Evolutionary conservation across 2,797 vertebrate species (phyloP).

Genomic region (Melanotaenia pygmaea): DNA sequence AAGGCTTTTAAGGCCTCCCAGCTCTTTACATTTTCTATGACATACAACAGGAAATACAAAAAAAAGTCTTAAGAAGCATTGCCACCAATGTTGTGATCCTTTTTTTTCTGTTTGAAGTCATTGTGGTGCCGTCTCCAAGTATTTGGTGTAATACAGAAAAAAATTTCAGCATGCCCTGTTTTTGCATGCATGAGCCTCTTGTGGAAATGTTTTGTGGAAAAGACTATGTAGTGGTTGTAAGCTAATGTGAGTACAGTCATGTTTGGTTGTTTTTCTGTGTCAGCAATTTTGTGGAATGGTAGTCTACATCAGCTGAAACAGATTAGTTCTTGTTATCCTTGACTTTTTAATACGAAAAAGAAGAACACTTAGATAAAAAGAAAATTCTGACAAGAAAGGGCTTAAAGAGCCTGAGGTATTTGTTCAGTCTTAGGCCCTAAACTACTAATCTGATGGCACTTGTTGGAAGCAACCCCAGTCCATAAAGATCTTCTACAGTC

Average conservation of each 20-base stretch:
- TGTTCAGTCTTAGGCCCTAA: too few relatives aligned
- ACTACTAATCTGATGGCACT: too few relatives aligned
- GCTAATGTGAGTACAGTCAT: neutral
- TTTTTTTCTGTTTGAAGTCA: conserved; percentile 2
- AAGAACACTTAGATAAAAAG: too few relatives aligned
- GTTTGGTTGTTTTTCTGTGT: neutral
- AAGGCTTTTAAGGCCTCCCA: conserved; percentile 44
- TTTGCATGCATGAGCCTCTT: neutral
- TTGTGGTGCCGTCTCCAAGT: neutral
- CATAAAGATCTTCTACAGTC: too few relatives aligned
- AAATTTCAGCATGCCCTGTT: neutral
- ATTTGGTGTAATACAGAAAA: conserved; percentile 7
- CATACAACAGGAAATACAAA: conserved; percentile 11
- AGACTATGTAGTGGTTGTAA: neutral
- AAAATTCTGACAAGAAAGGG: too few relatives aligned
- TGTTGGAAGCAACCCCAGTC: too few relatives aligned
- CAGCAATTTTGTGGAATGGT: neutral
- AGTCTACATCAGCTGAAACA: neutral
- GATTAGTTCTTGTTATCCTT: too few relatives aligned
- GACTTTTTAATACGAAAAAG: too few relatives aligned
- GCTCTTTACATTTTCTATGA: conserved; percentile 25
- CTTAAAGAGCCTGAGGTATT: too few relatives aligned
- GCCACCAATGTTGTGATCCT: neutral
- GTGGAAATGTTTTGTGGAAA: neutral
- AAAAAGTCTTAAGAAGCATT: neutral